These are phyloP conservation scores for Sturmia bella DNA, from an alignment of 2,888 invertebrate genomes.

Conservation along the genomic window DNA sequence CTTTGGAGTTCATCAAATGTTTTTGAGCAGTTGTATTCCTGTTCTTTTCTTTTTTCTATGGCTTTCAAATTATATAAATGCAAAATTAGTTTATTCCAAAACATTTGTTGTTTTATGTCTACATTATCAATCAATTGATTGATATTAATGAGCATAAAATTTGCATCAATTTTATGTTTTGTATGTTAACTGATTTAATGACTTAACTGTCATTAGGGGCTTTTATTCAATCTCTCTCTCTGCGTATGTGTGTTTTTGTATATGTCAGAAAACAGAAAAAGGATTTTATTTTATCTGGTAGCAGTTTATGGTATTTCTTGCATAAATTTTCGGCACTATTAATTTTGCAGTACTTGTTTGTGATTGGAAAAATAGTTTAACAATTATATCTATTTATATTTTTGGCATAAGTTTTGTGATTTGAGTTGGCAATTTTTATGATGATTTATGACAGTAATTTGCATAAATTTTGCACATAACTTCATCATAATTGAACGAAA, in stretches of 20 bases:
- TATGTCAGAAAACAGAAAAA: neutral
- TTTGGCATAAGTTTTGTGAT: conserved; percentile 39
- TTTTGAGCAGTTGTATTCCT: neutral
- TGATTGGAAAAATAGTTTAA: conserved; percentile 6
- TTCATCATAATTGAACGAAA: neutral
- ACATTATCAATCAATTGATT: conserved; percentile 78
- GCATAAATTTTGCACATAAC: conserved; percentile 56
- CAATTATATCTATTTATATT: conserved; percentile 37
- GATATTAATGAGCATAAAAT: conserved; percentile 79
- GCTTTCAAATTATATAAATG: conserved; percentile 33
- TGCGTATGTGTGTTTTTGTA: neutral
- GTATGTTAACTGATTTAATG: conserved; percentile 20
- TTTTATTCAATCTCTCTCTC: too few relatives aligned
- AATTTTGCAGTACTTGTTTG: conserved; percentile 29
- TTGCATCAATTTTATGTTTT: conserved; percentile 75
- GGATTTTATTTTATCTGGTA: conserved; percentile 10
- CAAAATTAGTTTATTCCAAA: conserved; percentile 59
- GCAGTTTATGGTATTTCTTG: conserved; percentile 23
- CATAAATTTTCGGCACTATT: conserved; percentile 58
- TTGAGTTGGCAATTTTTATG: conserved; percentile 12
- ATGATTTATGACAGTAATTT: conserved; percentile 50
- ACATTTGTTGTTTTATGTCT: conserved; percentile 52
- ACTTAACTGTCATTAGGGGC: conserved; percentile 55
- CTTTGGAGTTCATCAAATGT: conserved; percentile 23
- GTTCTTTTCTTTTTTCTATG: conserved; percentile 8